Percentiles rank a stretch among this genome's conserved stretches.
These are phyloP conservation scores for Eucera pruinosa DNA, from an alignment of 2,888 invertebrate genomes.

Conservation along the genomic window DNA sequence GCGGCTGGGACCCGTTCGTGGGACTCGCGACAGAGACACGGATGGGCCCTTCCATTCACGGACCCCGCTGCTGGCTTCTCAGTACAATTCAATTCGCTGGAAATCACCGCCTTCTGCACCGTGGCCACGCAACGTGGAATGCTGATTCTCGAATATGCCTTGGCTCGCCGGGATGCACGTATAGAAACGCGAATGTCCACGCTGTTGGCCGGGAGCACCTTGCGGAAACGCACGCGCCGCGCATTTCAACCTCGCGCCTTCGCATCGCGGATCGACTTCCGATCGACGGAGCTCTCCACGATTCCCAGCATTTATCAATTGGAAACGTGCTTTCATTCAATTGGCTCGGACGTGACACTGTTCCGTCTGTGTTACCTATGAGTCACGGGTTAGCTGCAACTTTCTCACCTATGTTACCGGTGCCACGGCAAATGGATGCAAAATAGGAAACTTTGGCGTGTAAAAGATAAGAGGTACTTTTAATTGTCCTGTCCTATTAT, in stretches of 20 bases:
- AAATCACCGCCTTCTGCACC: constrained; percentile 70
- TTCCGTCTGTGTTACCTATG: too few relatives aligned
- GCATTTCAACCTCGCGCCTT: constrained; percentile 54
- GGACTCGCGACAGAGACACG: constrained; percentile 71
- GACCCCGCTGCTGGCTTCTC: constrained; percentile 71
- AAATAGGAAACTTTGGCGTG: too few relatives aligned
- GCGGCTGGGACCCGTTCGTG: constrained; percentile 70
- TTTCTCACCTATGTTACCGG: too few relatives aligned
- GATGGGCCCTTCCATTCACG: constrained; percentile 74
- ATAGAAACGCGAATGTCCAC: constrained; percentile 43
- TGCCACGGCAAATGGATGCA: too few relatives aligned
- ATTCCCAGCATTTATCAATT: not conserved
- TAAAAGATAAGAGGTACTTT: too few relatives aligned
- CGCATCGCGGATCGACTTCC: constrained; percentile 47
- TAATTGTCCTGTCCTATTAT: too few relatives aligned
- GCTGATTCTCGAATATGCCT: constrained; percentile 68
- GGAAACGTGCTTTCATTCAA: too few relatives aligned
- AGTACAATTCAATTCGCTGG: constrained; percentile 80
- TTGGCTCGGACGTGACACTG: too few relatives aligned
- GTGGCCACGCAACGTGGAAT: constrained; percentile 73
- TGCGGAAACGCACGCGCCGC: constrained; percentile 59
- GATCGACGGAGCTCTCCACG: constrained; percentile 29
- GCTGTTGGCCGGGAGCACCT: constrained; percentile 34
- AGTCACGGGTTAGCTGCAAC: too few relatives aligned
- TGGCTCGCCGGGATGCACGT: constrained; percentile 31